Evolutionary conservation across 2,113 vertebrate genomes (phyloP).

Genomic region (Vanacampus margaritifer): DNA sequence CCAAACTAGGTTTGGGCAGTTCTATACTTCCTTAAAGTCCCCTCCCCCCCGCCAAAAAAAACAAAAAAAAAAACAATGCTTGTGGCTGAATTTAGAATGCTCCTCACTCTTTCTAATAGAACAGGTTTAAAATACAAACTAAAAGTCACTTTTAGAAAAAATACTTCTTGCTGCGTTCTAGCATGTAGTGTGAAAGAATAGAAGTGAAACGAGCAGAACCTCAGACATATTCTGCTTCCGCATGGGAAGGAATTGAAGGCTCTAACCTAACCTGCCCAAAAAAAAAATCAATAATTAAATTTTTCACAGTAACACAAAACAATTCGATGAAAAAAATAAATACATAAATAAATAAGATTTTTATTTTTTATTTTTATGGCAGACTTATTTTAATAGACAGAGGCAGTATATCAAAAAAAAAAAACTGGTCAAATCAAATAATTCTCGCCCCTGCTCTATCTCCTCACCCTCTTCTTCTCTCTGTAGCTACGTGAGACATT

Average conservation of each 20-base stretch:
- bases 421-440: not conserved
- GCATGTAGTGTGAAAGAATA: conserved; percentile 14
- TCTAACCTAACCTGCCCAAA: not conserved
- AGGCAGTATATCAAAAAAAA: not conserved
- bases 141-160: conserved; percentile 18
- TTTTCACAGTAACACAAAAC: not conserved
- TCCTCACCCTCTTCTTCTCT: conserved; percentile 20
- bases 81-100: conserved; percentile 12
- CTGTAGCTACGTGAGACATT: conserved; percentile 32
- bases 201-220: conserved; percentile 16
- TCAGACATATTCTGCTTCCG: too few relatives aligned
- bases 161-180: conserved; percentile 12
- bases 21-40: conserved; percentile 10
- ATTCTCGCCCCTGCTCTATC: not conserved
- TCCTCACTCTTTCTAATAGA: conserved; percentile 15
- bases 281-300: not conserved
- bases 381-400: not conserved
- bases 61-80: not conserved
- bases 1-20: not conserved
- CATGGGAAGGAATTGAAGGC: too few relatives aligned
- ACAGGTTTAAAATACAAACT: conserved; percentile 15
- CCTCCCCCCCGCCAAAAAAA: too few relatives aligned
- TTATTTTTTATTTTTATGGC: not conserved
- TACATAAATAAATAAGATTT: not conserved
- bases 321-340: not conserved